Evolutionary conservation across 2,797 vertebrate genomes (phyloP).

Genomic region (Thalassophryne amazonica): DNA sequence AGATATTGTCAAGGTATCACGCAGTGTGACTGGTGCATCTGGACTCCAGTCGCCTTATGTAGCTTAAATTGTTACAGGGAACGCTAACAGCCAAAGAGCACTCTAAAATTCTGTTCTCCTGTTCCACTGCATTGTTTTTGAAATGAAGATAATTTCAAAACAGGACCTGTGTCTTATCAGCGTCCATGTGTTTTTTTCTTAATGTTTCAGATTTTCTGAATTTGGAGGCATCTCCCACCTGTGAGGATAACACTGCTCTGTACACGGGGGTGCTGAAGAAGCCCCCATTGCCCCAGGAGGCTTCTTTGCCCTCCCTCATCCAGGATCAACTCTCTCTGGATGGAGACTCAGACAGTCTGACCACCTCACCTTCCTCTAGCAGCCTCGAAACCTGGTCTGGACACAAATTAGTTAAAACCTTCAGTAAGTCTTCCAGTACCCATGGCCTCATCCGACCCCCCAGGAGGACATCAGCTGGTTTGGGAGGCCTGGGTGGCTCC

Average conservation of each 20-base stretch:
- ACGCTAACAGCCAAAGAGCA: no score
- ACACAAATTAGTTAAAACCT: conserved; percentile 91
- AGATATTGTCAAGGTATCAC: no score
- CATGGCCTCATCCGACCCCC: conserved; percentile 91
- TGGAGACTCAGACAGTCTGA: conserved; percentile 85
- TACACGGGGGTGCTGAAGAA: conserved; percentile 95
- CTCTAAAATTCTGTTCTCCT: no score
- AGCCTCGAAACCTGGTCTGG: conserved; percentile 91
- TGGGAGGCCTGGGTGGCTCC: conserved; percentile 64
- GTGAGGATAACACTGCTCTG: conserved; percentile 87
- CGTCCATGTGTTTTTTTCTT: neutral
- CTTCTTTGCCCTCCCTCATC: conserved; percentile 79
- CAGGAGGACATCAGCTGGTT: conserved; percentile 77
- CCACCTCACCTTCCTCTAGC: conserved; percentile 89
- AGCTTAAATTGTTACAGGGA: no score
- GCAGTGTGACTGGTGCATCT: no score
- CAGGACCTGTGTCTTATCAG: no score
- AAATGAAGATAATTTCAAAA: no score
- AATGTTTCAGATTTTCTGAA: conserved; percentile 77
- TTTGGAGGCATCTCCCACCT: conserved; percentile 78
- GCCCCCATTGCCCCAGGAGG: conserved; percentile 77
- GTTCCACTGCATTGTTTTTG: no score
- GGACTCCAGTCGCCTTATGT: no score
- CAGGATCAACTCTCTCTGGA: conserved; percentile 83
- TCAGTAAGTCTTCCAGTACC: conserved; percentile 84